phyloP scores from a whole-genome alignment of 2,888 invertebrate species.

The Agonum fuliginosum region DNA sequence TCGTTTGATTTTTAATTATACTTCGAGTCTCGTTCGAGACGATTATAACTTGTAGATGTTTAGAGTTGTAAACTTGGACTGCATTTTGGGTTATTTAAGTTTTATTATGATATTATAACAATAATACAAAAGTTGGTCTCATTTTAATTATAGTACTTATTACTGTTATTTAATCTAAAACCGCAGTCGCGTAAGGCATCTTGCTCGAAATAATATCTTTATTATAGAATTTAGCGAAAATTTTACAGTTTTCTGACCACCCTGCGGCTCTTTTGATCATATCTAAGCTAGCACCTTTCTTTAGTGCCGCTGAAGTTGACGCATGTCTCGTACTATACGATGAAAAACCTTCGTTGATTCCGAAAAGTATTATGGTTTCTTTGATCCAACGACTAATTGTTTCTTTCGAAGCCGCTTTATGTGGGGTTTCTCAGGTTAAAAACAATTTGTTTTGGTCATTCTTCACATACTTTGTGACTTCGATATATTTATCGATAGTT shows the following conservation, averaged over 20 bases:
- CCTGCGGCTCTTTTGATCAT: constrained; percentile 48
- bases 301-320: neutral
- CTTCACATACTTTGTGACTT: neutral
- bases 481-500: neutral
- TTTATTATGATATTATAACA: neutral
- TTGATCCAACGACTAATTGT: neutral
- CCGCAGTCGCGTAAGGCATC: neutral
- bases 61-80: constrained; percentile 60
- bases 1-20: no score
- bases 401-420: neutral
- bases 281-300: constrained; percentile 41
- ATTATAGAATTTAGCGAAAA: constrained; percentile 58
- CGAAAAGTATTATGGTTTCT: neutral
- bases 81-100: no score
- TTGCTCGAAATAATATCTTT: constrained; percentile 26
- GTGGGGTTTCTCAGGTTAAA: neutral
- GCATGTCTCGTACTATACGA: neutral
- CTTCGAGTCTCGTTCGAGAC: no score
- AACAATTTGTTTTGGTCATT: neutral
- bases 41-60: neutral
- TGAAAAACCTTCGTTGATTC: neutral
- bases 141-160: neutral
- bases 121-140: neutral
- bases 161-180: neutral
- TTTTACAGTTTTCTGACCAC: constrained; percentile 50